These are phyloP conservation scores for Deilephila elpenor DNA, from an alignment of 2,888 invertebrate genomes.

Conservation along the genomic window DNA sequence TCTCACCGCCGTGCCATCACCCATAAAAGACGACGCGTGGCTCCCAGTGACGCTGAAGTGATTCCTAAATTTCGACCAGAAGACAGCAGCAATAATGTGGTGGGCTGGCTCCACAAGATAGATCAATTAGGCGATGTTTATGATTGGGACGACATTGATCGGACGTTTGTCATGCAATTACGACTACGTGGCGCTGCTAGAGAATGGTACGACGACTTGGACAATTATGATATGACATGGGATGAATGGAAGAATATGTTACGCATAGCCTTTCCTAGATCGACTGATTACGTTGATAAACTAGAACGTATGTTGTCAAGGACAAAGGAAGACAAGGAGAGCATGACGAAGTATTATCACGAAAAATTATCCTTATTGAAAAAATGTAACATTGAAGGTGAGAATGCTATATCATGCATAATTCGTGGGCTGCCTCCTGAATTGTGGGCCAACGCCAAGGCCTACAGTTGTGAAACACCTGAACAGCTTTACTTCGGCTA, in stretches of 20 bases:
- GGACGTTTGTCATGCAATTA: constrained; percentile 42
- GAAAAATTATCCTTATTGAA: constrained; percentile 45
- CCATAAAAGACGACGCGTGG: too few species aligned
- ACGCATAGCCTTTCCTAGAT: constrained; percentile 40
- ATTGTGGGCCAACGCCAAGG: constrained; percentile 42
- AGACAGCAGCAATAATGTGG: constrained; percentile 36
- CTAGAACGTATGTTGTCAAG: constrained; percentile 48
- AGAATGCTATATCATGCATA: constrained; percentile 40
- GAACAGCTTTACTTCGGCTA: constrained; percentile 42
- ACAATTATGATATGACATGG: constrained; percentile 41
- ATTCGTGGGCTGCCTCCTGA: constrained; percentile 41
- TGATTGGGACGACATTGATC: constrained; percentile 39
- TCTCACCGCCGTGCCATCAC: too few species aligned
- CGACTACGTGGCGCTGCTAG: constrained; percentile 44
- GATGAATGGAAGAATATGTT: constrained; percentile 46
- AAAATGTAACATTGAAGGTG: constrained; percentile 41
- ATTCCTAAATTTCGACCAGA: constrained; percentile 42
- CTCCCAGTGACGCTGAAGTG: constrained; percentile 33
- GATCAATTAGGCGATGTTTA: constrained; percentile 49
- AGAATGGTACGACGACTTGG: constrained; percentile 45
- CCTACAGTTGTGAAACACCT: constrained; percentile 41
- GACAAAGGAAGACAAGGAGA: constrained; percentile 41
- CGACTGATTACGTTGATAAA: constrained; percentile 45
- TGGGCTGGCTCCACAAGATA: constrained; percentile 47
- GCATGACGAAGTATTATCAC: constrained; percentile 53